Conservation (phyloP, 2,113 vertebrate species). For the Petromus typicus region DNA sequence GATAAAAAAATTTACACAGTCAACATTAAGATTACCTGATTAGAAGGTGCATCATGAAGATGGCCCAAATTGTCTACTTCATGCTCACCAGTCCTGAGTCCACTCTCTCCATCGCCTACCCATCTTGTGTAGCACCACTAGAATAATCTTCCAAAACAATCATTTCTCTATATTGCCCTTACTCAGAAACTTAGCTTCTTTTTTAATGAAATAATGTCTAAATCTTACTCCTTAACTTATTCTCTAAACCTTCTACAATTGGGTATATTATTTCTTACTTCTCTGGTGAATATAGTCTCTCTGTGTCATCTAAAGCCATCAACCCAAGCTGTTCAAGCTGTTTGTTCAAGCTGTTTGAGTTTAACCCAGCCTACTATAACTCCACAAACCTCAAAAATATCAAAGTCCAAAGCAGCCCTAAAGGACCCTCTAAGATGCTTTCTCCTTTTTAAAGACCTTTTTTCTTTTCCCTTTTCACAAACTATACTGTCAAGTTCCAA, state of each 20-base stretch:
- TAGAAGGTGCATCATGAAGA: not conserved
- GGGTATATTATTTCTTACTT: not conserved
- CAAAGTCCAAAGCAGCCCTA: not conserved
- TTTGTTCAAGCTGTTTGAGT: not conserved
- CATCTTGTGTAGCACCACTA: too few species aligned
- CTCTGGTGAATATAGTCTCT: not conserved
- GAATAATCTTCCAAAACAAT: not conserved
- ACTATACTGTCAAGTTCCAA: not conserved
- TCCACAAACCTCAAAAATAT: not conserved
- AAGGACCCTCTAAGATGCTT: not conserved
- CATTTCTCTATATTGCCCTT: not conserved
- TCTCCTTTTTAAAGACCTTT: not conserved
- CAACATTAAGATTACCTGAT: not conserved
- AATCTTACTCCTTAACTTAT: not conserved
- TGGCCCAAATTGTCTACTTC: accelerated
- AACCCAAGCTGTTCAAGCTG: not conserved
- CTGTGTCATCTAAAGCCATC: not conserved
- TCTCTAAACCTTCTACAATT: not conserved
- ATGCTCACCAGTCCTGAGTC: not conserved
- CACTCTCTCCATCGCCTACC: too few species aligned
- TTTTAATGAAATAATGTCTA: not conserved
- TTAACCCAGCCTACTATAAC: not conserved
- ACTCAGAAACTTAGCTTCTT: not conserved
- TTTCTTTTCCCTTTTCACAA: not conserved
- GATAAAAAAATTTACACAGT: not conserved